These are phyloP conservation scores for Poecilia velifera DNA, from an alignment of 2,797 vertebrate species.

Conservation along the genomic window DNA sequence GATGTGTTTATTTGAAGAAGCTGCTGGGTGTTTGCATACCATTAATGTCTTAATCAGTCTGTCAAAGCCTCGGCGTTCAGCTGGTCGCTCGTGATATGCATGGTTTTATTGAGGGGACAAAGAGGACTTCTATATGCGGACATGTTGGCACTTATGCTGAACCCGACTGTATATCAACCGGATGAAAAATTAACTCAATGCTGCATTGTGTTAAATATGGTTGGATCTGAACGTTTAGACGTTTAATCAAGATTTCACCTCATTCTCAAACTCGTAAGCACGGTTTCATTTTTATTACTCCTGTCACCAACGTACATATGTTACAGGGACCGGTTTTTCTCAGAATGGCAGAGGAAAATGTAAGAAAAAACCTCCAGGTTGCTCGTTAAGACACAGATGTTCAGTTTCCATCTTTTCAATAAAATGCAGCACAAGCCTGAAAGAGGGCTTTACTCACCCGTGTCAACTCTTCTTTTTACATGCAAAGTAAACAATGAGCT, in stretches of 20 bases:
- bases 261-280: neutral
- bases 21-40: neutral
- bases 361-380: neutral
- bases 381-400: neutral
- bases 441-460: neutral
- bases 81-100: neutral
- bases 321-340: neutral
- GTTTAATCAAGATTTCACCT: neutral
- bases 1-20: neutral
- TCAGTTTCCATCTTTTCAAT: conserved; percentile 7
- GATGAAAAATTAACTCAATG: neutral
- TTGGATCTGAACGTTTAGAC: neutral
- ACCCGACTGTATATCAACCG: neutral
- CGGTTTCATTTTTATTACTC: neutral
- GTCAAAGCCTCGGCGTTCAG: neutral
- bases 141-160: neutral
- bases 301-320: neutral
- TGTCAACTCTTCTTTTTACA: neutral
- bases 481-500: neutral
- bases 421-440: neutral
- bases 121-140: neutral
- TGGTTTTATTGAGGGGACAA: neutral
- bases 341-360: neutral
- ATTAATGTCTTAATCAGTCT: neutral
- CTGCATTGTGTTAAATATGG: neutral